Evolutionary conservation across 2,797 vertebrate genomes (phyloP), one percentile per base, ranked within the genome.

Genomic region (Melanotaenia nigrans): DNA sequence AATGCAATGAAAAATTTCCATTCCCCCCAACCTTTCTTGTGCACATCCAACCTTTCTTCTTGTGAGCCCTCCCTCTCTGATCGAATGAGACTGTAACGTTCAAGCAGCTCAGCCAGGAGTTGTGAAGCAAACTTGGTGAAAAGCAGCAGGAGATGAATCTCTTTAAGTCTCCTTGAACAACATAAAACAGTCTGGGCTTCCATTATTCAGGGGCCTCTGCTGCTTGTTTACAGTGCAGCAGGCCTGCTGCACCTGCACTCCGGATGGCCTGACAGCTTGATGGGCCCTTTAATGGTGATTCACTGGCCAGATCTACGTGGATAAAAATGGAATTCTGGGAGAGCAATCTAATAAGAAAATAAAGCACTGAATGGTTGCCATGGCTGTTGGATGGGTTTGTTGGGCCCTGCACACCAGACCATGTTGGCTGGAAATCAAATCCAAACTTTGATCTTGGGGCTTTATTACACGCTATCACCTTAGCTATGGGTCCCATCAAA

Each of bases 261-360:
- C 68, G 86, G 90, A 91, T 89, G 87, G 85, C 89, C 91, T 93
- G 92, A 94, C 93, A 95, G 91, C 87, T 94, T 94, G 93, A 95
- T 94, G 90, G 92, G 90, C 87, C 91, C 87, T 93, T 93, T 94
- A 94, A 94, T 93, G 90, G 88, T 95, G 93, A 94, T 95, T 95
- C 92, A 95, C 92, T 89, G 91, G 91, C 90, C 89, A 91, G 90
- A 93, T 93, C 92, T 93, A 75, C 88, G 89, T 90, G 93, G 92
- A 94, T 93, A 93, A 94, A 94, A 95, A 94, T 94, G 90, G 93
- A 94, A 94, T 94, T 94, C 92, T 92, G 88, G 89, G 89, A 92
- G 87, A 93, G 91, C 86, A 91, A 92, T 94, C 90, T 92, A 92
- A 94, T 94, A 93, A 93, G 85, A 94, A 92, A 93, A 94, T 93